Conservation (phyloP, 1,140 invertebrate species). For the Drosophila guanche region DNA sequence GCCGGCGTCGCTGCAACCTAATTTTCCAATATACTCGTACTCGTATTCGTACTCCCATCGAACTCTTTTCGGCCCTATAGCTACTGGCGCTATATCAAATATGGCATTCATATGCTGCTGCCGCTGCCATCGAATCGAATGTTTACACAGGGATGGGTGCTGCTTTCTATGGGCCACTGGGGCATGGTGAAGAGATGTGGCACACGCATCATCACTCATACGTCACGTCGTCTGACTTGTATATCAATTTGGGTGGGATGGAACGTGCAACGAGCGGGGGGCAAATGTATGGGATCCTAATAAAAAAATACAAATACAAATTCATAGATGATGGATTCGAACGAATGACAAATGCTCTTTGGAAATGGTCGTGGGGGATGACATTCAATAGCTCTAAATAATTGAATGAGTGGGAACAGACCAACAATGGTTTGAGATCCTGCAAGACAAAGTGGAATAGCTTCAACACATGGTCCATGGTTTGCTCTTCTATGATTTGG, state of each 20-base stretch:
- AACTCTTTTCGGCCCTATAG: slow-evolving; percentile 30
- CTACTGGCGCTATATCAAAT: slow-evolving; percentile 67
- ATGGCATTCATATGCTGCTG: slow-evolving; percentile 69
- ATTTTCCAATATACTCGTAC: slow-evolving; percentile 37
- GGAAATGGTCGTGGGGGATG: neutral
- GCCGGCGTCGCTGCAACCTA: slow-evolving; percentile 69
- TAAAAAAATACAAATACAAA: slow-evolving; percentile 66
- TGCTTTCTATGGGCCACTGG: neutral
- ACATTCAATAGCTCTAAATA: neutral
- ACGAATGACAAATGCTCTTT: slow-evolving; percentile 38
- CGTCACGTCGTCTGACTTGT: slow-evolving; percentile 73
- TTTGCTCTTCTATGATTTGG: no score
- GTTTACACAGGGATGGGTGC: slow-evolving; percentile 31
- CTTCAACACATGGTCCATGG: no score
- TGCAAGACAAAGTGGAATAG: no score
- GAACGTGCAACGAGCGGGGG: neutral
- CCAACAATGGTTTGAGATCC: no score
- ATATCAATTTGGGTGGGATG: slow-evolving; percentile 54
- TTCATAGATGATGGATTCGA: slow-evolving; percentile 25
- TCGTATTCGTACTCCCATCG: slow-evolving; percentile 16
- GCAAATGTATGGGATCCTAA: slow-evolving; percentile 28
- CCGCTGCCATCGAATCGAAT: slow-evolving; percentile 39
- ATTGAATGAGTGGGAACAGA: slow-evolving; percentile 1
- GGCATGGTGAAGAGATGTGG: slow-evolving; percentile 24
- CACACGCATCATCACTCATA: slow-evolving; percentile 78